Evolutionary conservation across 2,113 vertebrate genomes (phyloP).

Genomic region (Bubo scandiacus): DNA sequence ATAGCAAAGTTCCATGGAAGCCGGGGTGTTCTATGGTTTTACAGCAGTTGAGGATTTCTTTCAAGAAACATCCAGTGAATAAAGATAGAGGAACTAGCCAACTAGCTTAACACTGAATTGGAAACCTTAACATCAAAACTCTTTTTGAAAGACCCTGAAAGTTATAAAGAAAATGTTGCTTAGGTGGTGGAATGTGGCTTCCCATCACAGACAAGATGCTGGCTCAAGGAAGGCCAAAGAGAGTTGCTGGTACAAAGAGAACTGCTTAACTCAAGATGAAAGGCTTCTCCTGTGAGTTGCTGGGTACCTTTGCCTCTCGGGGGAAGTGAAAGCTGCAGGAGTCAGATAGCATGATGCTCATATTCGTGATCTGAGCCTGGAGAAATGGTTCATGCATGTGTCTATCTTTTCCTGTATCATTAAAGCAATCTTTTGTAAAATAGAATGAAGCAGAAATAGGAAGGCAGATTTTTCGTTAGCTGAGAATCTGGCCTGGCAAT

Average conservation of each 20-base stretch:
- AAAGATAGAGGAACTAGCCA: background rate
- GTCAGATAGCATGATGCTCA: background rate
- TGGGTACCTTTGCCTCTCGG: accelerated
- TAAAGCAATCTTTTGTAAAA: background rate
- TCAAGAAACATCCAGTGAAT: background rate
- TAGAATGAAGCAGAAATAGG: background rate
- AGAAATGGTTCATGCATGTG: background rate
- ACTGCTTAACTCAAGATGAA: accelerated
- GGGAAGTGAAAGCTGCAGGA: background rate
- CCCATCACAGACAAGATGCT: background rate
- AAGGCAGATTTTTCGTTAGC: background rate
- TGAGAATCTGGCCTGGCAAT: background rate
- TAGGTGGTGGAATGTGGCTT: background rate
- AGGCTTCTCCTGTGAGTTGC: accelerated
- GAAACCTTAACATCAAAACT: background rate
- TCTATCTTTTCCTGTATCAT: background rate
- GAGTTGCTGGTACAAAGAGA: background rate
- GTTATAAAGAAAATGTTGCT: background rate
- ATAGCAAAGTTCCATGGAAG: background rate
- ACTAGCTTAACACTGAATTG: background rate
- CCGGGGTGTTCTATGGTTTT: background rate
- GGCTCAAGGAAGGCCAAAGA: background rate
- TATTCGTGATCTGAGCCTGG: background rate
- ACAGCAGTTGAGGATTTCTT: background rate
- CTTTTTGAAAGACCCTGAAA: background rate